phyloP scores from a whole-genome alignment of 1,140 invertebrate species.

The Homalodisca vitripennis region DNA sequence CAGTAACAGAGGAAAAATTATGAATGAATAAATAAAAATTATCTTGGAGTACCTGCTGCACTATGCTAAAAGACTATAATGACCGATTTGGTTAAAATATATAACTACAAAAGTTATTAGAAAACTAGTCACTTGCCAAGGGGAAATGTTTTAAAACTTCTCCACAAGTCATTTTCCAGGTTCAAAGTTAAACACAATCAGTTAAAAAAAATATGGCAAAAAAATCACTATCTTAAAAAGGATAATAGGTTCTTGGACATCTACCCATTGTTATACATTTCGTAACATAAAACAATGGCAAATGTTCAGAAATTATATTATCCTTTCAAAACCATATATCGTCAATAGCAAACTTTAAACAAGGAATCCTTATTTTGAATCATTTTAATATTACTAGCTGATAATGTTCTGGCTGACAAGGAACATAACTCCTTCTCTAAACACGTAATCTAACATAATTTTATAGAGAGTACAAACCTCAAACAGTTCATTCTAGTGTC shows the following conservation, averaged over 20 bases:
- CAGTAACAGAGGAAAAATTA: background rate
- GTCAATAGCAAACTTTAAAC: background rate
- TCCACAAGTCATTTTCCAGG: too few relatives aligned
- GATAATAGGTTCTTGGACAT: too few relatives aligned
- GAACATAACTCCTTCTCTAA: background rate
- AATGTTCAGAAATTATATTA: too few relatives aligned
- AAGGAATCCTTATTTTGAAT: background rate
- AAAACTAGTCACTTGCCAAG: too few relatives aligned
- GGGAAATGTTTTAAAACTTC: too few relatives aligned
- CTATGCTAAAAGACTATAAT: background rate
- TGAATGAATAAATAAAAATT: background rate
- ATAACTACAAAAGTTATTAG: too few relatives aligned
- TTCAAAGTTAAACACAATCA: too few relatives aligned
- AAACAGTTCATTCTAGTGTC: constrained; percentile 25
- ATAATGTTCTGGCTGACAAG: background rate
- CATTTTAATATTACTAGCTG: background rate
- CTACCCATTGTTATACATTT: too few relatives aligned
- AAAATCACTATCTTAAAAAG: too few relatives aligned
- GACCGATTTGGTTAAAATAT: too few relatives aligned
- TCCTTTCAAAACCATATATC: too few relatives aligned
- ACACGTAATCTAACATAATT: background rate
- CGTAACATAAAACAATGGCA: background rate
- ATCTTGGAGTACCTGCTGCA: background rate
- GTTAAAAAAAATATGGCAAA: too few relatives aligned
- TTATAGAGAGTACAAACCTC: constrained; percentile 21